Evolutionary conservation across 2,888 invertebrate species (phyloP).

Genomic region (Stenolophus ochropezus): DNA sequence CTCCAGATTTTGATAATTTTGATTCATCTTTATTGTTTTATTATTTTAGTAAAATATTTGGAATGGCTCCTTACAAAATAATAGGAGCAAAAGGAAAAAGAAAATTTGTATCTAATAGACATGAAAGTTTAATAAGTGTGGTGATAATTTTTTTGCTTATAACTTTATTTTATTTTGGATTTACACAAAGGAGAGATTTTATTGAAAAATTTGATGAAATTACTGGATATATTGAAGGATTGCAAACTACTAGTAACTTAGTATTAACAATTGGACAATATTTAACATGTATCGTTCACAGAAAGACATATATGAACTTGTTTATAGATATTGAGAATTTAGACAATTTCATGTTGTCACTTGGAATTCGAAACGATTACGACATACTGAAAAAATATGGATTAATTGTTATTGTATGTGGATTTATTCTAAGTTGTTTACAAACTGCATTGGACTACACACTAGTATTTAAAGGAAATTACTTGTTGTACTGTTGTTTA

Average conservation of each 20-base stretch:
- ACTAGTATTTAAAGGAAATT: constrained; percentile 6
- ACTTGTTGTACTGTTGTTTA: constrained; percentile 16
- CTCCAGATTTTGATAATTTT: constrained; percentile 23
- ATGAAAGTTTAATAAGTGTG: constrained; percentile 27
- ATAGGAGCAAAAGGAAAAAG: background rate
- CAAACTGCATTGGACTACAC: constrained; percentile 23
- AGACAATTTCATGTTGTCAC: constrained; percentile 11
- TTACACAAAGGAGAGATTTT: constrained; percentile 16
- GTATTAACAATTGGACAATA: constrained; percentile 42
- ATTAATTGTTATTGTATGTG: background rate
- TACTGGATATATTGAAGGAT: background rate
- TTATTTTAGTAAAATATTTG: constrained; percentile 27
- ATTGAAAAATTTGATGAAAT: background rate
- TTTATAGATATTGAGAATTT: background rate
- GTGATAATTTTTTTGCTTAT: constrained; percentile 3
- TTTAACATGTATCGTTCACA: background rate
- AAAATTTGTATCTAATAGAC: constrained; percentile 9
- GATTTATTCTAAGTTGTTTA: constrained; percentile 23
- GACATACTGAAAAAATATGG: background rate
- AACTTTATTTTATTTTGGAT: constrained; percentile 24
- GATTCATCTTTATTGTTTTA: constrained; percentile 20
- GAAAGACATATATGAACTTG: constrained; percentile 26
- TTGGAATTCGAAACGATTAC: constrained; percentile 19
- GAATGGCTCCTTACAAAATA: constrained; percentile 50
- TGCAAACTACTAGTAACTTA: constrained; percentile 36